Evolutionary conservation across 2,113 vertebrate species (phyloP).

Genomic region (Indri indri): DNA sequence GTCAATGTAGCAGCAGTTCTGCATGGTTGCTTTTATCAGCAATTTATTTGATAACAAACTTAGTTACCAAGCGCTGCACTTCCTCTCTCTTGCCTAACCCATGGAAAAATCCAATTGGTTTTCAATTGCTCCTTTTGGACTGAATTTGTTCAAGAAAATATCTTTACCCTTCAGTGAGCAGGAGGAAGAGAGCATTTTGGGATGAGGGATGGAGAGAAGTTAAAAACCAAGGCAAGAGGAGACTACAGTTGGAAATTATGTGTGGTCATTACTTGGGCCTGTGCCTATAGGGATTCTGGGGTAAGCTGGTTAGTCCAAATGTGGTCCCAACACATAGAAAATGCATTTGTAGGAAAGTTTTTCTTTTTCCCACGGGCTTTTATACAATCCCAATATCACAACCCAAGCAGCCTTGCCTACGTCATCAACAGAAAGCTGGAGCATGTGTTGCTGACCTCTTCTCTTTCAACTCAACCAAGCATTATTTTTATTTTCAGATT

Average conservation of each 20-base stretch:
- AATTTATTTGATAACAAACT: slow-evolving; percentile 40
- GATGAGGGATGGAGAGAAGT: not conserved
- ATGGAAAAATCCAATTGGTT: not conserved
- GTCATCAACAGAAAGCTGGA: not conserved
- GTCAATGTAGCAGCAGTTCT: not conserved
- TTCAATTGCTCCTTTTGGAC: slow-evolving; percentile 38
- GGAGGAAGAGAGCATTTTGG: slow-evolving; percentile 18
- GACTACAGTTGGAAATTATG: not conserved
- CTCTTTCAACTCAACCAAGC: not conserved
- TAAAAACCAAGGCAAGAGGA: not conserved
- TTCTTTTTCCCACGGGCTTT: not conserved
- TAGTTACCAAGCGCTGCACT: not conserved
- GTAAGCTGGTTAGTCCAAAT: not conserved
- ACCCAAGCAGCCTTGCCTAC: not conserved
- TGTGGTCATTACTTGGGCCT: not conserved
- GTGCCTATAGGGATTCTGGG: not conserved
- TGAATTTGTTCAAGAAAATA: slow-evolving; percentile 48
- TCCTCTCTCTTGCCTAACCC: slow-evolving; percentile 15
- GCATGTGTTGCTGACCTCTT: not conserved
- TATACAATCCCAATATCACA: not conserved
- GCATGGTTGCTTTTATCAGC: slow-evolving; percentile 5
- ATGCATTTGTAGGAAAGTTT: not conserved
- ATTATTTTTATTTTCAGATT: not conserved
- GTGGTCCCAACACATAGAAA: not conserved
- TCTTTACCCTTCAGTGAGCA: slow-evolving; percentile 46